Evolutionary conservation across 2,797 vertebrate genomes (phyloP).

Genomic region (Agapornis canus): DNA sequence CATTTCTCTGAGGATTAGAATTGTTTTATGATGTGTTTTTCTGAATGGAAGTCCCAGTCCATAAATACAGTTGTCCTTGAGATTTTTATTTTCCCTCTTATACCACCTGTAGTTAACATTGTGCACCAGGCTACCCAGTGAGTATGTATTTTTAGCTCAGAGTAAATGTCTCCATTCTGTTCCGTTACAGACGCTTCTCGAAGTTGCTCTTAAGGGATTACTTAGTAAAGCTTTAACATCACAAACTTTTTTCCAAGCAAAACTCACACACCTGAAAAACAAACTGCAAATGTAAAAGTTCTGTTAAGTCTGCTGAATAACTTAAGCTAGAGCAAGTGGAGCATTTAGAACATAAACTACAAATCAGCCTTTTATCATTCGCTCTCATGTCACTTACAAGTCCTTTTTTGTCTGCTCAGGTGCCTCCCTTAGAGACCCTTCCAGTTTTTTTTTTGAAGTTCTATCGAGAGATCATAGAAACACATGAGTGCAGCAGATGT

Average conservation of each 20-base stretch:
- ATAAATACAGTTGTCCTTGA: neutral
- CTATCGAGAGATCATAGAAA: neutral
- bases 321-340: neutral
- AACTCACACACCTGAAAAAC: constrained; percentile 23
- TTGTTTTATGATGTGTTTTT: neutral
- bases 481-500: neutral
- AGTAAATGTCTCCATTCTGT: neutral
- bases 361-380: neutral
- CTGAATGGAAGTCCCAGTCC: neutral
- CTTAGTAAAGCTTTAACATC: neutral
- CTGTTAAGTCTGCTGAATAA: constrained; percentile 5
- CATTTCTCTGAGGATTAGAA: neutral
- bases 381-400: neutral
- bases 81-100: neutral
- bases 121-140: neutral
- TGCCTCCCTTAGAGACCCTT: neutral
- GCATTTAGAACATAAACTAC: neutral
- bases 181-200: neutral
- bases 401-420: neutral
- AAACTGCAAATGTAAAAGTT: constrained; percentile 26
- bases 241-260: constrained; percentile 17
- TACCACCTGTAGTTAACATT: neutral
- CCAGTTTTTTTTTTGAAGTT: neutral
- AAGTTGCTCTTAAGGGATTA: constrained; percentile 15
- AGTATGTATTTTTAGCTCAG: constrained; percentile 19